Evolutionary conservation across 1,140 invertebrate genomes (phyloP), one percentile per base, ranked within the genome.

Genomic region (Reticulitermes speratus): DNA sequence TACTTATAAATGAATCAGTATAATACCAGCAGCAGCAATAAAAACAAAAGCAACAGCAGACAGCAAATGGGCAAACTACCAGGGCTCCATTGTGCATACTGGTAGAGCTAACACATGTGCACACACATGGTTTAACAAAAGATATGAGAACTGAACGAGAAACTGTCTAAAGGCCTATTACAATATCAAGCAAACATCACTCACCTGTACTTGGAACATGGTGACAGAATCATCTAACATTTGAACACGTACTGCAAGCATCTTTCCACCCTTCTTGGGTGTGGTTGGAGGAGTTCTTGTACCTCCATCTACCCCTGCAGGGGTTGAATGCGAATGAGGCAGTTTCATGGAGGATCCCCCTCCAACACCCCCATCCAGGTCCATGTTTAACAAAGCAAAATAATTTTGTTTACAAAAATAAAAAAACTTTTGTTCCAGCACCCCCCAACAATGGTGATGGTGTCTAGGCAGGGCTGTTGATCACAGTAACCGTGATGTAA

Each of bases 191-290:
- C 16, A 11, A 16, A 55, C 19, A 19, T 55, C 52, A 55, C 91
- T 92, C 90, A 97, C 96, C 96, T 97, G 96, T 87, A 97, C 96
- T 94, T 97, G 96, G 91, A 97, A 97, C 93, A 97, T 96, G 86
- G 96, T 97, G 90, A 97, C 93, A 44, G 95, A 94, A 91, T 97
- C 96, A 89, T 97, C 96, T 86, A 97, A 92, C 96, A 97, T 97
- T 91, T 96, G 96, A 75, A 97, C 95, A 88, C 96, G 92, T 83
- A 97, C 95, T 25, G 96, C 96, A 82, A 97, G 92, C 95, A 97
- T 97, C 91, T 97, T 97, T 88, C 96, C 96, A 88, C 95, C 95
- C 89, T 96, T 96, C 89, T 93, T 94, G 52, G 92, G 90, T 85
- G 95, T 93, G 48, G 95, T 95, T 82, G 95, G 95, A 88, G 94